phyloP scores from a whole-genome alignment of 2,888 invertebrate genomes.

The Labia minor region DNA sequence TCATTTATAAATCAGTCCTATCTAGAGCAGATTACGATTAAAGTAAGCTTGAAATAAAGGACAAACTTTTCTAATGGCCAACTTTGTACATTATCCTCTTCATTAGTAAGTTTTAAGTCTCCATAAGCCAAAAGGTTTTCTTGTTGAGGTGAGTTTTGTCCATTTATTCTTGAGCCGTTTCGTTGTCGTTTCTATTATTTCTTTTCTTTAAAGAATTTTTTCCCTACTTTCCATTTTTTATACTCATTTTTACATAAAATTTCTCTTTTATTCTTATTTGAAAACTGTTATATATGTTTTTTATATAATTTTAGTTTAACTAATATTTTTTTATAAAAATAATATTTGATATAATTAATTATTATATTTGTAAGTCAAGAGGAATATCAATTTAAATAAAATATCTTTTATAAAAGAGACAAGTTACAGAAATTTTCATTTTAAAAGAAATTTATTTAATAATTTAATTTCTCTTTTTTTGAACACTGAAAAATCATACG shows the following conservation, averaged over 20 bases:
- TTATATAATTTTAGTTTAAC: too few relatives aligned
- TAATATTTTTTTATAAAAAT: too few relatives aligned
- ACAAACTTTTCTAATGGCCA: background rate
- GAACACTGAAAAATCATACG: too few relatives aligned
- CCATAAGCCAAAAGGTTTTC: conserved; percentile 13
- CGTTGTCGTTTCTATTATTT: background rate
- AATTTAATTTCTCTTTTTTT: too few relatives aligned
- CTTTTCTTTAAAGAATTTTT: background rate
- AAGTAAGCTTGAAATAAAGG: background rate
- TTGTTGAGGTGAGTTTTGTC: conserved; percentile 5
- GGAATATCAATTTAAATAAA: too few relatives aligned
- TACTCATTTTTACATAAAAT: background rate
- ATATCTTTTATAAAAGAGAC: too few relatives aligned
- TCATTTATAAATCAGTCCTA: conserved; percentile 2
- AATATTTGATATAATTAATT: too few relatives aligned
- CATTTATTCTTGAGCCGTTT: background rate
- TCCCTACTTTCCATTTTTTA: background rate
- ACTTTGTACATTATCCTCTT: conserved; percentile 8
- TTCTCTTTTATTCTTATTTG: background rate
- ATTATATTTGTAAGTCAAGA: too few relatives aligned
- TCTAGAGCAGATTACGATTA: conserved; percentile 7
- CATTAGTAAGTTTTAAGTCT: conserved; percentile 5
- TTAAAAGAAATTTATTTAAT: too few relatives aligned
- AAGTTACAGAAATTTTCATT: too few relatives aligned
- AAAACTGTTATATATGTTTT: too few relatives aligned